Evolutionary conservation across 2,888 invertebrate species (phyloP).

Genomic region (Caenorhabditis virilis): DNA sequence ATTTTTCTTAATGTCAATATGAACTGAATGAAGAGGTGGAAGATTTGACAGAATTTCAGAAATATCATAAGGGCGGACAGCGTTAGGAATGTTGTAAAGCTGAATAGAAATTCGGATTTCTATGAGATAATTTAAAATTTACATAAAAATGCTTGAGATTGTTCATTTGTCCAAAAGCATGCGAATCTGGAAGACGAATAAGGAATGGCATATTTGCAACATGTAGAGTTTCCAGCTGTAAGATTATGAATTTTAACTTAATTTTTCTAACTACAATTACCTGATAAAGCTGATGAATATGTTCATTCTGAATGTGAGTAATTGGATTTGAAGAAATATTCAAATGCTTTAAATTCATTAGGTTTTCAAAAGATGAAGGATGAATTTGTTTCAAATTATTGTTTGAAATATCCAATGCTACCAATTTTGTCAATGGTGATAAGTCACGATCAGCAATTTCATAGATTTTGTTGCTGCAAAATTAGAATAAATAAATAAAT

Average conservation of each 20-base stretch:
- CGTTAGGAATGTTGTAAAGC: slow-evolving; percentile 52
- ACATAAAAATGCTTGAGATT: slow-evolving; percentile 50
- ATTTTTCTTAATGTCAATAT: slow-evolving; percentile 56
- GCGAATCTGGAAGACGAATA: slow-evolving; percentile 48
- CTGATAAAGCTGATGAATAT: slow-evolving; percentile 51
- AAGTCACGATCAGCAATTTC: slow-evolving; percentile 58
- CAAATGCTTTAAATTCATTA: slow-evolving; percentile 56
- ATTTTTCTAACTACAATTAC: slow-evolving; percentile 18
- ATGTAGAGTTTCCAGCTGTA: slow-evolving; percentile 53
- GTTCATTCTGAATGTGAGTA: slow-evolving; percentile 44
- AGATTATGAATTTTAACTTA: slow-evolving; percentile 1
- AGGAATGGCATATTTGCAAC: slow-evolving; percentile 57
- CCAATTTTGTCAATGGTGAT: slow-evolving; percentile 45
- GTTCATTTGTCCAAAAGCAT: slow-evolving; percentile 49
- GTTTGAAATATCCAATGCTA: slow-evolving; percentile 49
- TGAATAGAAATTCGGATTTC: slow-evolving; percentile 19
- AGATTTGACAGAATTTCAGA: slow-evolving; percentile 49
- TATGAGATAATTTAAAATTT: neutral
- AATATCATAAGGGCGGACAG: slow-evolving; percentile 49
- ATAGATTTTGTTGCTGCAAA: slow-evolving; percentile 61
- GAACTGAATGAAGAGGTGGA: slow-evolving; percentile 56
- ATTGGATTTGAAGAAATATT: slow-evolving; percentile 64
- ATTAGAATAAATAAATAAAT: neutral
- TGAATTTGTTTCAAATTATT: slow-evolving; percentile 58
- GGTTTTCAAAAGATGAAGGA: slow-evolving; percentile 44